Base-by-base conservation (phyloP, 2,888 invertebrate genomes). In the Pinctada fucata region DNA sequence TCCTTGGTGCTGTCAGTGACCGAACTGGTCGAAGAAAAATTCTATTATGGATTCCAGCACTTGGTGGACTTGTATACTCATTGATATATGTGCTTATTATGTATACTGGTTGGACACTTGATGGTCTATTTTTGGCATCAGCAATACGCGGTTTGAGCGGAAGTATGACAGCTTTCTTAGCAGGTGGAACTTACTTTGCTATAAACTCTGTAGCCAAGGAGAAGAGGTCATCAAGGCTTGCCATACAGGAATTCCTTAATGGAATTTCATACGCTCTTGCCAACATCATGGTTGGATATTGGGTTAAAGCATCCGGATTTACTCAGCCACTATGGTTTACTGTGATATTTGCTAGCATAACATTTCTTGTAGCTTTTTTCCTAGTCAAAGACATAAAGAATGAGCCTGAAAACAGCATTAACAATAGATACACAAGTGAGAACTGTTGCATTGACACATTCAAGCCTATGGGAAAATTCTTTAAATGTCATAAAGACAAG, bases 1-100 rank as follows among this genome's bases (percentile, higher is more conserved):
- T 92, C 65, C 84, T 91, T 3, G 92, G 92, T n/a, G 90, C 89
- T 63, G 85, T 90, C 68, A 91, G 91, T 86, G 92, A 92, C 74
- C 82, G 90, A 67, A 91, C 90, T 10, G 91, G 91, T 1, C 81
- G 89, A 50, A 84, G 91, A 50, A 90, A 87, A 76, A 91, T 92
- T 69, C 84, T 92, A 72, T 83, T 92, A 76, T 91, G 91, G 91
- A 76, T 92, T 69, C 92, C 92, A 4, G 87, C 90, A 4, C 79
- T 91, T 1, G 92, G 92, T 49, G 89, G 88, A 72, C 84, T 88
- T 5, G 47, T 90, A 8, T 91, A 91, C 80, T 88, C 88, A 3
- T 81, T 91, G 16, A 88, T 90, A 48, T 90, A 89, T 79, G 87
- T 90, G 13, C 75, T 90, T 66, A 88, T 89, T 50, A 81, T 87